Base-by-base conservation (phyloP, 2,113 vertebrate genomes). In the Syngnathoides biaculeatus region DNA sequence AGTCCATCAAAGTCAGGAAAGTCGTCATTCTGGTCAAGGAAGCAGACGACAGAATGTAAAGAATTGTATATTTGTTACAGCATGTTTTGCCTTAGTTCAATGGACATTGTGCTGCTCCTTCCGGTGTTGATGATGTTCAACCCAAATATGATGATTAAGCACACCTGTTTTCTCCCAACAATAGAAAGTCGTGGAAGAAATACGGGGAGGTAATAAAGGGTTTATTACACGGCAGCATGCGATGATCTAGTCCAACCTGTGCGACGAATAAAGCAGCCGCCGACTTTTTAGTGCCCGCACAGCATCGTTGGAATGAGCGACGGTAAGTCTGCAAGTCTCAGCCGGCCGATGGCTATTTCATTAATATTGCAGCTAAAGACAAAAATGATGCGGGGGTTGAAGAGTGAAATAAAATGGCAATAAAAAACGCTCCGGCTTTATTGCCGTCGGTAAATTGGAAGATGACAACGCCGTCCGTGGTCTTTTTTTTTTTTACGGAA, bases 111-210 rank as follows among this genome's bases (percentile, higher is more conserved):
- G 30, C 30, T 35, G 30, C 30, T 3, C 30, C 30, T 35, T 35
- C 30, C 6, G 30, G 6, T 35, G 6, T 35, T 35, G 30, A 47
- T 47, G 45, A 47, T 19, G 8, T 20, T 19, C 5, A 20, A 47
- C 45, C 19, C 17, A 19, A 35, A 78, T 62, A 70, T 53, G 73
- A 69, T 82, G 82, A 89, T 87, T 81, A 77, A 73, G 83, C 81
- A 79, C 75, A 52, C 63, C 75, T 79, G 68, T 75, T 80, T 84
- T 71, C 64, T 57, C n/a, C 0, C 43, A 53, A 68, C 52, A 72
- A 66, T 45, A 11, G 35, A 64, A 68, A 70, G 55, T 0, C 20
- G 11, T 20, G 20, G 20, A 22, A 22, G 8, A 12, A 52, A 52
- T 52, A 10, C 20, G 11, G 38, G 57, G 30, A 38, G 30, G 30